Base-by-base conservation (phyloP, 2,888 invertebrate genomes). In the Chorisops tibialis region DNA sequence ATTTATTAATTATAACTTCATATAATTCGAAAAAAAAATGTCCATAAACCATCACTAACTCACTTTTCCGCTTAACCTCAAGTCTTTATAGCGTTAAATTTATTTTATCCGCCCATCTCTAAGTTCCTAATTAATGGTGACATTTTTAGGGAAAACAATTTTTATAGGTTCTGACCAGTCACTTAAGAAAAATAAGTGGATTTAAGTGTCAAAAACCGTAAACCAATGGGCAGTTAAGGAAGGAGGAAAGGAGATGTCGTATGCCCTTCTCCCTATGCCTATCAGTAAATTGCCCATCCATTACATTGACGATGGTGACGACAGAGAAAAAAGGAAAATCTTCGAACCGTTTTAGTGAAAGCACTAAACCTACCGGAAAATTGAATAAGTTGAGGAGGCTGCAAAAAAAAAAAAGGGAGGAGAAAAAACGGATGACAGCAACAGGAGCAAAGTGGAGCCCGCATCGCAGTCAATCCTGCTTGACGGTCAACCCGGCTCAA, bases 101-200 rank as follows among this genome's bases (percentile, higher is more conserved):
- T 39, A 39, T 54, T 54, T 54, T 41, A 50, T 54, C 52, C 39
- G 52, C 39, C n/a, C 39, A 41, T 54, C 41, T 22, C 19, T 41
- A 54, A 54, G 43, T 56, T 35, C 56, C 22, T 56, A 56, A 56
- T 56, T 56, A 56, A 56, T 56, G 43, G 45, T 45, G 56, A 56
- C 56, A 45, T 45, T 45, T 54, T 56, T 56, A 56, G 45, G 45
- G 45, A 16, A 56, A 43, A 16, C 52, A 54, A 56, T 45, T 56
- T 45, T 56, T 43, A 56, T 56, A 56, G 45, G 56, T 43, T 56
- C 56, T 56, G 56, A 56, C 56, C 56, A 56, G 45, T 45, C 56
- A 56, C 56, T 56, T 56, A 56, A 14, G 56, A 24, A 39, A 30
- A 56, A 50, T 54, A 45, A 56, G 56, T 56, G 56, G 56, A 56